These are phyloP conservation scores for Phoxinus dragarum DNA, from an alignment of 2,797 vertebrate genomes.

Conservation along the genomic window DNA sequence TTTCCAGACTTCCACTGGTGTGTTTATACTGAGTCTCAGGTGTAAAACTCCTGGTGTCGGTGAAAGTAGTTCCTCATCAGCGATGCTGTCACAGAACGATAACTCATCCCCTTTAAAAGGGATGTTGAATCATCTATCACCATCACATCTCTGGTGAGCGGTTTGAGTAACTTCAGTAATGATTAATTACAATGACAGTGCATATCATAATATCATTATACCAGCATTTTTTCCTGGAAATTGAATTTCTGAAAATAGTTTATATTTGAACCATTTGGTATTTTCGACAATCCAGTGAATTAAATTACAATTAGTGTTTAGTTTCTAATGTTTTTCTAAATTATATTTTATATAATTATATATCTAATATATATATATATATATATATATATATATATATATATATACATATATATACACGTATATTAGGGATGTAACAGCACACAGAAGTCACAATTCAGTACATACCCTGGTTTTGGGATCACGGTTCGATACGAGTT, in stretches of 20 bases:
- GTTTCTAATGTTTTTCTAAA: too few species aligned
- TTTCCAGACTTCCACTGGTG: slow-evolving; percentile 46
- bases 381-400: too few species aligned
- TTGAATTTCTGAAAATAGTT: neutral
- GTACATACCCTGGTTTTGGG: too few species aligned
- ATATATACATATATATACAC: too few species aligned
- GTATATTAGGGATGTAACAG: too few species aligned
- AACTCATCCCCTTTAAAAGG: slow-evolving; percentile 35
- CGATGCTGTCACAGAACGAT: slow-evolving; percentile 51
- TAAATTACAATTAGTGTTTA: neutral
- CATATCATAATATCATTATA: neutral
- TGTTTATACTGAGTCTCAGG: slow-evolving; percentile 49
- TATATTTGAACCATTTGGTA: neutral
- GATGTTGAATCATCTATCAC: slow-evolving; percentile 56
- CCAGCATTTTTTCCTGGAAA: neutral
- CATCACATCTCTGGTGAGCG: slow-evolving; percentile 51
- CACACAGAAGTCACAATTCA: too few species aligned
- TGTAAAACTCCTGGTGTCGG: slow-evolving; percentile 31
- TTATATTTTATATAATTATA: too few species aligned
- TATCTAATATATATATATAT: too few species aligned
- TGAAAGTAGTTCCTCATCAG: slow-evolving; percentile 56
- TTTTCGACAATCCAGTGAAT: neutral
- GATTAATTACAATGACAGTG: neutral
- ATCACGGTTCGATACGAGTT: too few species aligned
- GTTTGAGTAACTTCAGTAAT: neutral